Evolutionary conservation across 2,113 vertebrate genomes (phyloP).

Genomic region (Gracilinanus agilis): DNA sequence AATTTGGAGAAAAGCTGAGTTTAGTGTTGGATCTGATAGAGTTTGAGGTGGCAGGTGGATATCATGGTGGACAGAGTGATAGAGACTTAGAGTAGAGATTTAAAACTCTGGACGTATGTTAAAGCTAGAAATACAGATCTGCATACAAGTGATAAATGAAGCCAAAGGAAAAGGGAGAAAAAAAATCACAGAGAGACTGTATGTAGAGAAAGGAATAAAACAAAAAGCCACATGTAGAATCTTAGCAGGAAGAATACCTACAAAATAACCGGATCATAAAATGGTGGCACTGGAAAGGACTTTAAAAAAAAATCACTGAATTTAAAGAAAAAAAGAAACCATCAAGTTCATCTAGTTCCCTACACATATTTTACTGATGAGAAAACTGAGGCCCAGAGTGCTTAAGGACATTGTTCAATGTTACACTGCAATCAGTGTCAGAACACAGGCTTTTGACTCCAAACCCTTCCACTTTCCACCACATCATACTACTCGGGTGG

Average conservation of each 20-base stretch:
- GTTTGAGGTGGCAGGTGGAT: neutral
- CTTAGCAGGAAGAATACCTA: neutral
- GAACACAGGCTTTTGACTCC: too few species aligned
- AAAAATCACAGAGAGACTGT: too few species aligned
- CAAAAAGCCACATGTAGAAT: neutral
- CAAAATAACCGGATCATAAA: neutral
- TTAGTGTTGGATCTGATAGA: neutral
- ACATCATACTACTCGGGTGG: slow-evolving; percentile 13
- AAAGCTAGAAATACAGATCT: neutral
- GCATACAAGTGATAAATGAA: too few species aligned
- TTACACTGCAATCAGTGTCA: neutral
- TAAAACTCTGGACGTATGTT: neutral
- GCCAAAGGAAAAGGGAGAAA: neutral
- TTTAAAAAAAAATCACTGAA: neutral
- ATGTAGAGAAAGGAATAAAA: too few species aligned
- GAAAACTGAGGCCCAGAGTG: neutral
- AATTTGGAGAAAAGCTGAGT: neutral
- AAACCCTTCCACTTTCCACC: neutral
- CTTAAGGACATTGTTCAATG: neutral
- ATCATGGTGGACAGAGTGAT: neutral
- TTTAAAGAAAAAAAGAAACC: neutral
- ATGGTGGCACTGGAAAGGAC: neutral
- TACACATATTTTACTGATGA: neutral
- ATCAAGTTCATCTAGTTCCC: neutral
- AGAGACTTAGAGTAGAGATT: too few species aligned